Conservation (phyloP, 2,888 invertebrate species). For the Cyclophora albipunctata region DNA sequence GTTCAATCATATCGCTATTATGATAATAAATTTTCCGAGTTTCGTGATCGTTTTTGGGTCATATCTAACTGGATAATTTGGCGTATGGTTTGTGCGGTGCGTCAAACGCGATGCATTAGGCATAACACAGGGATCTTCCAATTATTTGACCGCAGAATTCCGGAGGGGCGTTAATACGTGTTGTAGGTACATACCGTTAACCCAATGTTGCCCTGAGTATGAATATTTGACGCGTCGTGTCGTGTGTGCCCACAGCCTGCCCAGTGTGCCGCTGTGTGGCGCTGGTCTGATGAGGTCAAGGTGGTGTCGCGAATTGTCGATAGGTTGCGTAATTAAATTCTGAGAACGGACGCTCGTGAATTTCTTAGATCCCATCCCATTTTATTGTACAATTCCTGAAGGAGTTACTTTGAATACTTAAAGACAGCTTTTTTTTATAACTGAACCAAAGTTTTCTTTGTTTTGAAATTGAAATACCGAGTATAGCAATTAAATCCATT, state of each 20-base stretch:
- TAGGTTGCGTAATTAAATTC: constrained; percentile 20
- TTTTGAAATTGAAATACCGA: too few species aligned
- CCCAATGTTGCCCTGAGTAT: neutral
- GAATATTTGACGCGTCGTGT: neutral
- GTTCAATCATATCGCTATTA: constrained; percentile 47
- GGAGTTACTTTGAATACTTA: too few species aligned
- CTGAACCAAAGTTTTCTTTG: too few species aligned
- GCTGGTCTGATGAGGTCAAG: constrained; percentile 14
- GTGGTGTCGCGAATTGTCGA: constrained; percentile 14
- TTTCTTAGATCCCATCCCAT: neutral
- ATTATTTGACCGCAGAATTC: neutral
- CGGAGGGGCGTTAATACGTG: neutral
- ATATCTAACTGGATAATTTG: constrained; percentile 5
- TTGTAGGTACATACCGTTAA: neutral
- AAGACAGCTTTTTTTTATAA: too few species aligned
- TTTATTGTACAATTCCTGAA: too few species aligned
- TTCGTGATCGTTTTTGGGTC: constrained; percentile 32
- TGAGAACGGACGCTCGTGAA: constrained; percentile 6
- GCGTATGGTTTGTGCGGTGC: constrained; percentile 5
- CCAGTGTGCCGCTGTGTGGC: neutral
- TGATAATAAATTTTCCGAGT: constrained; percentile 36
- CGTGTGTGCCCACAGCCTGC: neutral
- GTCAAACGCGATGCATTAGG: neutral
- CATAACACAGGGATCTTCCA: neutral
- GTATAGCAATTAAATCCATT: too few species aligned